Conservation (phyloP, 92 coral and sea anemone genomes). For the Palythoa heliodiscus region DNA sequence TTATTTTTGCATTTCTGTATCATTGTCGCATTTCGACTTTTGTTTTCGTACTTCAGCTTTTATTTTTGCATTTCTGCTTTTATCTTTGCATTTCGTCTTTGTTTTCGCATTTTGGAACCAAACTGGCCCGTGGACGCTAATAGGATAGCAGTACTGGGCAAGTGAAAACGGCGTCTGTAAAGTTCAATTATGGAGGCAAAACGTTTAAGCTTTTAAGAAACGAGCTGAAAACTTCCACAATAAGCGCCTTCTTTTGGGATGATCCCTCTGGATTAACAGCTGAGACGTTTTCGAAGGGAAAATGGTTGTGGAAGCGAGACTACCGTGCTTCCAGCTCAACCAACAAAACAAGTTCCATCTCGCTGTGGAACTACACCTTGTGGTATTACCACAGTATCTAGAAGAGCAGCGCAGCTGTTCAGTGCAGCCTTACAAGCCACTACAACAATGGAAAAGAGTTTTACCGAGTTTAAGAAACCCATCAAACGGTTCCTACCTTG, state of each 20-base stretch:
- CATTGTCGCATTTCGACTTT: too few relatives aligned
- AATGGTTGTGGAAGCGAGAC: neutral
- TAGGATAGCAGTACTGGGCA: too few relatives aligned
- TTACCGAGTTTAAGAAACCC: too few relatives aligned
- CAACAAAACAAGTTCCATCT: neutral
- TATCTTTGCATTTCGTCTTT: too few relatives aligned
- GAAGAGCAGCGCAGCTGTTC: neutral
- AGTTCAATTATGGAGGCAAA: conserved; percentile 10
- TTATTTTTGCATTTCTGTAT: too few relatives aligned
- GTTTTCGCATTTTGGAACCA: too few relatives aligned
- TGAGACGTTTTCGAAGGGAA: neutral
- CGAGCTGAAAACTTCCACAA: neutral
- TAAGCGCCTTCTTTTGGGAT: conserved; percentile 6
- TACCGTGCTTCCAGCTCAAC: neutral
- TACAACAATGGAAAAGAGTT: too few relatives aligned
- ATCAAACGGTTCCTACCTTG: neutral
- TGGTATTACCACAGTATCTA: conserved; percentile 1
- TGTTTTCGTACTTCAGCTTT: too few relatives aligned
- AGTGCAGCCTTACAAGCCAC: conserved; percentile 5
- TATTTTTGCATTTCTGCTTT: too few relatives aligned
- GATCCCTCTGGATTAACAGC: neutral
- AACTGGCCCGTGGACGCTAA: too few relatives aligned
- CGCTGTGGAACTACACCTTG: neutral
- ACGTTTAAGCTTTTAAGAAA: neutral
- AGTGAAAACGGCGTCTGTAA: neutral